Conservation (phyloP, 2,113 vertebrate genomes). For the Upupa epops region DNA sequence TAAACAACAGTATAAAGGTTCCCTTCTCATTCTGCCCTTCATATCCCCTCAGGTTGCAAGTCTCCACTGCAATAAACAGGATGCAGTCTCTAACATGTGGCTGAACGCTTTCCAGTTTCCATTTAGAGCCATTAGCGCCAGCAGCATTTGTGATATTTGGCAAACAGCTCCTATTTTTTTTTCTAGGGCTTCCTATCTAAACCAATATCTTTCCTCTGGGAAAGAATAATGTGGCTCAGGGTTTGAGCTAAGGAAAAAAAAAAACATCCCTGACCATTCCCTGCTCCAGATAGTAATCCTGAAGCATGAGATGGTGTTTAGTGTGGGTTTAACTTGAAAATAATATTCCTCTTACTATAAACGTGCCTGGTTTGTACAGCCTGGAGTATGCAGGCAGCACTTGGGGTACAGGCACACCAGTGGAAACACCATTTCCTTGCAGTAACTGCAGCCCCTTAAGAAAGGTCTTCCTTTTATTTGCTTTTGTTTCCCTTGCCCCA, state of each 20-base stretch:
- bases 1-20: not conserved
- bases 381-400: not conserved
- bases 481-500: slow-evolving; percentile 18
- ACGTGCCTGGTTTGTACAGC: not conserved
- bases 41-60: not conserved
- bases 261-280: not conserved
- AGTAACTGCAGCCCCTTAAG: slow-evolving; percentile 37
- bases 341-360: not conserved
- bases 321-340: not conserved
- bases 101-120: slow-evolving; percentile 12
- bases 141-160: slow-evolving; percentile 55
- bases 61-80: not conserved
- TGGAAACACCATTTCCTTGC: not conserved
- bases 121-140: not conserved
- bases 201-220: slow-evolving; percentile 19
- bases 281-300: not conserved
- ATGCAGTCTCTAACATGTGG: not conserved
- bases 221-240: slow-evolving; percentile 19
- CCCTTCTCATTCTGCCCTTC: not conserved
- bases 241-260: not conserved
- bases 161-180: not conserved
- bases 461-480: slow-evolving; percentile 31
- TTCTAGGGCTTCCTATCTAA: slow-evolving; percentile 1
- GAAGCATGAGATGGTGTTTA: not conserved
- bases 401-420: no score